Percentiles rank a stretch among this genome's conserved stretches.
phyloP scores from a whole-genome alignment of 2,797 vertebrate genomes.

The Leptodactylus fallax region DNA sequence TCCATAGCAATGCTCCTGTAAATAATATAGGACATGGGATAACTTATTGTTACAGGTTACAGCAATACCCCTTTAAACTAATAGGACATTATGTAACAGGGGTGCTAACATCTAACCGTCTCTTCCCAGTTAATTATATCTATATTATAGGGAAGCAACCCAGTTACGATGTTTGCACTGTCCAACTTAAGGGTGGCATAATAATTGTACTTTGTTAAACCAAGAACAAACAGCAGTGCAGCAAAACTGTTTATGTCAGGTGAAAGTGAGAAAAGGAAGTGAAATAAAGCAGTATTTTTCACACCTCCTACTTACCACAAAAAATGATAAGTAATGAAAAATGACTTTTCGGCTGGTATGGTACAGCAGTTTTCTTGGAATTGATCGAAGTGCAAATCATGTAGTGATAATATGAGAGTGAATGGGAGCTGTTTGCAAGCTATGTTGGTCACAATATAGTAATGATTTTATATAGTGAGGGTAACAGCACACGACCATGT shows the following conservation, averaged over 20 bases:
- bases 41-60: too few relatives aligned
- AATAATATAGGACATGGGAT: too few relatives aligned
- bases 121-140: too few relatives aligned
- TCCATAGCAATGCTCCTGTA: too few relatives aligned
- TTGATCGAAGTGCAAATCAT: not conserved
- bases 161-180: too few relatives aligned
- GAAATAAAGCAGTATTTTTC: constrained; percentile 19
- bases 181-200: too few relatives aligned
- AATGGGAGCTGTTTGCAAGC: not conserved
- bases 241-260: not conserved
- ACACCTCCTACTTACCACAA: not conserved
- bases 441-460: not conserved
- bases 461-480: not conserved
- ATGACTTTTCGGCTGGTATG: not conserved
- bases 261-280: constrained; percentile 14
- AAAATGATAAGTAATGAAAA: not conserved
- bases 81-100: too few relatives aligned
- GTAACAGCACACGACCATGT: too few relatives aligned
- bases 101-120: too few relatives aligned
- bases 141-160: too few relatives aligned
- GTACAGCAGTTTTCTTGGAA: not conserved
- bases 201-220: not conserved
- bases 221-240: not conserved
- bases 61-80: too few relatives aligned
- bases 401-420: not conserved